These are phyloP conservation scores for Eupithecia centaureata DNA, from an alignment of 2,888 invertebrate species.

Conservation along the genomic window DNA sequence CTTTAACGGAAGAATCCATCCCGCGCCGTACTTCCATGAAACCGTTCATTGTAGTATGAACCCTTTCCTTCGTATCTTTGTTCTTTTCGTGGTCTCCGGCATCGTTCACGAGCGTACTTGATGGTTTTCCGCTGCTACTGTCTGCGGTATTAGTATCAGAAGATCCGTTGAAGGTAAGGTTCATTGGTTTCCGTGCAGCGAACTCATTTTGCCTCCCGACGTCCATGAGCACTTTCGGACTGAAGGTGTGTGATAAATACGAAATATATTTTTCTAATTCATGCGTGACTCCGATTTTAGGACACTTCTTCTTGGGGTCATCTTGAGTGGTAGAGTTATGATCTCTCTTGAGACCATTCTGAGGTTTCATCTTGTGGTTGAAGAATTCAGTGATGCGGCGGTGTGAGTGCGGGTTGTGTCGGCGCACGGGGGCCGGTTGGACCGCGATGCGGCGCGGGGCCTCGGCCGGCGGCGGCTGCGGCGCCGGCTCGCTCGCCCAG, in stretches of 20 bases:
- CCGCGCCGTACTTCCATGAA: constrained; percentile 68
- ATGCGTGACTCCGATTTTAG: constrained; percentile 76
- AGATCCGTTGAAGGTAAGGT: constrained; percentile 50
- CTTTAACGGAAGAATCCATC: constrained; percentile 61
- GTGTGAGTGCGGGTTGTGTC: constrained; percentile 79
- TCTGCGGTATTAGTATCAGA: constrained; percentile 57
- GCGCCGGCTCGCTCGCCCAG: constrained; percentile 79
- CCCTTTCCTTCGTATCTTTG: constrained; percentile 62
- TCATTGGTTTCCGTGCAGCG: constrained; percentile 49
- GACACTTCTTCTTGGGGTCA: constrained; percentile 77
- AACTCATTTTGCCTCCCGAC: constrained; percentile 68
- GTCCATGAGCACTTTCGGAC: constrained; percentile 77
- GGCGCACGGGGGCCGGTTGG: constrained; percentile 67
- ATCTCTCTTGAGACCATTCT: constrained; percentile 81
- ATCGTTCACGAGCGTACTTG: constrained; percentile 56
- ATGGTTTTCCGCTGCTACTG: constrained; percentile 55
- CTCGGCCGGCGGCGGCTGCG: constrained; percentile 56
- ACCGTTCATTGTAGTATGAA: constrained; percentile 68
- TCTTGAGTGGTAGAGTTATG: constrained; percentile 56
- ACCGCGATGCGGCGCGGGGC: constrained; percentile 74
- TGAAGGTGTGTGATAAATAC: constrained; percentile 77
- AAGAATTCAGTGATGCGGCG: constrained; percentile 94
- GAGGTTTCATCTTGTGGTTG: constrained; percentile 91
- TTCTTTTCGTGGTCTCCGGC: constrained; percentile 61
- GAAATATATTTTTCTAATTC: constrained; percentile 81